Evolutionary conservation across 2,888 invertebrate species (phyloP), one percentile per base, ranked within the genome.

Genomic region (Agrenia bidenticulata): DNA sequence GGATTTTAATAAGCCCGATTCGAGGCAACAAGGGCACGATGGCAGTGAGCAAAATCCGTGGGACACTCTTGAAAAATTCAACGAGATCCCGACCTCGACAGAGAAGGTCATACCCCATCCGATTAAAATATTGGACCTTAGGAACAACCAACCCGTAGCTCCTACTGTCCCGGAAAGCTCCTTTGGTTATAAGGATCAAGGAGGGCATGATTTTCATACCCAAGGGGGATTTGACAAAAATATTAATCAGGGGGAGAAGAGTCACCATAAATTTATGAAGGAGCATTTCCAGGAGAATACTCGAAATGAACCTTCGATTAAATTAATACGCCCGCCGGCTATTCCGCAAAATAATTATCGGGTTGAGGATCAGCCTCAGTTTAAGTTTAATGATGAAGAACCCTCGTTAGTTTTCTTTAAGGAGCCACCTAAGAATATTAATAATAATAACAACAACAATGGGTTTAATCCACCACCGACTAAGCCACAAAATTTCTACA

Each of bases 401-500:
- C n/a, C n/a, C n/a, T n/a, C 32, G 32, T 4, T 32, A 7, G 11
- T 32, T 4, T 32, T 32, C 32, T 32, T 32, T 11, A 32, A 32
- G 32, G 32, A 32, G 11, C 32, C 32, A 7, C 32, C 4, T 4
- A 32, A 32, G 32, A 4, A 32, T 7, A 7, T 32, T 7, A 32
- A 32, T 32, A 32, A n/a, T n/a, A n/a, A n/a, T n/a, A n/a, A n/a
- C n/a, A n/a, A n/a, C n/a, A n/a, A n/a, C n/a, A n/a, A n/a, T n/a
- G n/a, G n/a, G n/a, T n/a, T n/a, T n/a, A n/a, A 32, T 13, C 53
- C 61, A 17, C 45, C 55, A 51, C 51, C 24, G 11, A 1, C 24
- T 2, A 45, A 37, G 2, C 45, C 61, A 27, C 49, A 37, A 41
- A 39, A 37, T 11, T 54, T 54, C n/a, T 54, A 61, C 19, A 53